Evolutionary conservation across 1,140 invertebrate genomes (phyloP).

Genomic region (Sesamia nonagrioides): DNA sequence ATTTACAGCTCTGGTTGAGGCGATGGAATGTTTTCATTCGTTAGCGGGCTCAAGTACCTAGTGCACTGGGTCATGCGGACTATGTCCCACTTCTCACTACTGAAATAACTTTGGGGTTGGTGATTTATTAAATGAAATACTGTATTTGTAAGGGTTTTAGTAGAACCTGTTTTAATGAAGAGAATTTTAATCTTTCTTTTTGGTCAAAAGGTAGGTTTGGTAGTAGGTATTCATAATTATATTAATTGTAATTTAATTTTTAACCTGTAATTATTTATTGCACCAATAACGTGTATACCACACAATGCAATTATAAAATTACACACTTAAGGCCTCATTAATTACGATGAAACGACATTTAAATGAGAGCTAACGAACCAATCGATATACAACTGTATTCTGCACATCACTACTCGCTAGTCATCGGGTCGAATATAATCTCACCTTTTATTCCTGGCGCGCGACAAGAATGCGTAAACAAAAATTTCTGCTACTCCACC

Average conservation of each 20-base stretch:
- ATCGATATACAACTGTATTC: slow-evolving; percentile 34
- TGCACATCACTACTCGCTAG: slow-evolving; percentile 33
- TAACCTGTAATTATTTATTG: no score
- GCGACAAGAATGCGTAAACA: slow-evolving; percentile 66
- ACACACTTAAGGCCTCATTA: not conserved
- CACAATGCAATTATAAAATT: not conserved
- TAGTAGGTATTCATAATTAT: no score
- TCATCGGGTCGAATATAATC: slow-evolving; percentile 55
- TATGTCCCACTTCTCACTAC: slow-evolving; percentile 54
- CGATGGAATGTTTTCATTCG: slow-evolving; percentile 65
- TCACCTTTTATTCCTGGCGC: slow-evolving; percentile 60
- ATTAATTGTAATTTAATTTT: no score
- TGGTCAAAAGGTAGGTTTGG: not conserved
- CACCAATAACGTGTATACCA: no score
- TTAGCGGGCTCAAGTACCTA: slow-evolving; percentile 63
- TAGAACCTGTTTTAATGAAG: not conserved
- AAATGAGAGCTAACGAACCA: not conserved
- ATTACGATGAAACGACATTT: not conserved
- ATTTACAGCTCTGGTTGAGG: slow-evolving; percentile 36
- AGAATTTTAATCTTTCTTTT: not conserved
- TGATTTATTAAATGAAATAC: slow-evolving; percentile 10
- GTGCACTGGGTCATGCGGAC: slow-evolving; percentile 61
- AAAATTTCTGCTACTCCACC: slow-evolving; percentile 64
- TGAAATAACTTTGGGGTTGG: slow-evolving; percentile 61
- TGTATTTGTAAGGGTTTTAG: not conserved